phyloP scores from a whole-genome alignment of 2,113 vertebrate genomes.

The Recurvirostra avosetta region DNA sequence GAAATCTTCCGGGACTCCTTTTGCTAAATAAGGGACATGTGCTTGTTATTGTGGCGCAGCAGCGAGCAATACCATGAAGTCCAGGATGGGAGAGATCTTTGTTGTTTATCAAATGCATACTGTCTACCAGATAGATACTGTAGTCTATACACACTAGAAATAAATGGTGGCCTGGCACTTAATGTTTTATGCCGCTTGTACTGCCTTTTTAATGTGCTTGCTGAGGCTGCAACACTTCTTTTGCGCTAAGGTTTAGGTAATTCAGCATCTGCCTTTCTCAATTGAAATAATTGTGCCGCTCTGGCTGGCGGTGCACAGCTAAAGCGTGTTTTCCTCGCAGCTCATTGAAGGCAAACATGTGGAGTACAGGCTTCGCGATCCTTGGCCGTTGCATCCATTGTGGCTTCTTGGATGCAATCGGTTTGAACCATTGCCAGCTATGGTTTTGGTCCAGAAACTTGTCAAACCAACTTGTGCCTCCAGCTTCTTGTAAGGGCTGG shows the following conservation, averaged over 20 bases:
- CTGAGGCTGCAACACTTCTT: neutral
- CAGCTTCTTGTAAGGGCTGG: neutral
- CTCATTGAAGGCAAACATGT: neutral
- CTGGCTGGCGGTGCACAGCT: neutral
- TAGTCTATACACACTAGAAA: neutral
- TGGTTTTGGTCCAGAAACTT: neutral
- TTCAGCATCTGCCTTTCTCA: neutral
- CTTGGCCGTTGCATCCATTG: neutral
- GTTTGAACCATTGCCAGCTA: neutral
- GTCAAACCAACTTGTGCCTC: neutral
- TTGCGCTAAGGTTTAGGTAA: neutral
- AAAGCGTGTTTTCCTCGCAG: neutral
- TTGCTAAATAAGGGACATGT: neutral
- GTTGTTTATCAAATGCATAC: neutral
- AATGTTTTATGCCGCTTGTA: neutral
- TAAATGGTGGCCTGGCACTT: neutral
- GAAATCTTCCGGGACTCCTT: neutral
- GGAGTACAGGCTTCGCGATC: neutral
- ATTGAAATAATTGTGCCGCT: neutral
- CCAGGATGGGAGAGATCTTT: neutral
- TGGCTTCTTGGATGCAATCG: neutral
- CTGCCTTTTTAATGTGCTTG: neutral
- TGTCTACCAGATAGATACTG: neutral
- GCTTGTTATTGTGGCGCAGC: neutral
- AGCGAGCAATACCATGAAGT: neutral